phyloP scores from a whole-genome alignment of 1,140 invertebrate genomes.

The Scaptomyza pallida region DNA sequence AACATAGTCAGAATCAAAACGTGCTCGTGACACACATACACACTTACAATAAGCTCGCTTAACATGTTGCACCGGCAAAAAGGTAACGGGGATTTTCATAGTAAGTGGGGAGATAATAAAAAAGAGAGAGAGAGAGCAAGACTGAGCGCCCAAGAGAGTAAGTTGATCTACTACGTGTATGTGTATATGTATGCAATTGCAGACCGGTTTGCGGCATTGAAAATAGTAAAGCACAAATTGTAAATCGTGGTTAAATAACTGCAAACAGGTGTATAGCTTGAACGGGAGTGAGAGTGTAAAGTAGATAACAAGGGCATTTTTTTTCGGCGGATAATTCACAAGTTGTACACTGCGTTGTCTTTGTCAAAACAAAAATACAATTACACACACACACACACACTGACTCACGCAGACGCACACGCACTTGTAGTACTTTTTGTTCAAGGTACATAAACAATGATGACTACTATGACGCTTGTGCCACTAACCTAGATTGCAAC shows the following conservation, averaged over 20 bases:
- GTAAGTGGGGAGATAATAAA: slow-evolving; percentile 20
- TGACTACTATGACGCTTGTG: slow-evolving; percentile 43
- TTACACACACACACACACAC: slow-evolving; percentile 5
- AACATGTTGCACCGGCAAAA: slow-evolving; percentile 70
- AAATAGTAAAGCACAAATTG: slow-evolving; percentile 56
- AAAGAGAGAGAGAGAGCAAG: slow-evolving; percentile 20
- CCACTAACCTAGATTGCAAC: slow-evolving; percentile 62
- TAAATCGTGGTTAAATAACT: slow-evolving; percentile 72
- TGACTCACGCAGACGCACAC: background rate
- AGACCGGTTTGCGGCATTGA: slow-evolving; percentile 59
- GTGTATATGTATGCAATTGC: slow-evolving; percentile 10
- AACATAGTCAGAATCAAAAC: slow-evolving; percentile 36
- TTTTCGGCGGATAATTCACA: slow-evolving; percentile 11
- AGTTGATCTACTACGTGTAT: slow-evolving; percentile 19
- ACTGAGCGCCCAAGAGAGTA: slow-evolving; percentile 35
- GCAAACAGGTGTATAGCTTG: slow-evolving; percentile 67
- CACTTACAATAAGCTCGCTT: slow-evolving; percentile 14
- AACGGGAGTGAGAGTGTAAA: slow-evolving; percentile 25
- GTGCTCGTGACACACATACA: slow-evolving; percentile 27
- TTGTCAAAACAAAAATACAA: background rate
- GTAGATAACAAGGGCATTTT: slow-evolving; percentile 25
- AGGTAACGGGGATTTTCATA: slow-evolving; percentile 39
- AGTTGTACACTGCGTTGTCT: slow-evolving; percentile 14
- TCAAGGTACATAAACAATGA: slow-evolving; percentile 49
- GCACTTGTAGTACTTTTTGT: slow-evolving; percentile 21